Percentiles rank a stretch among this genome's conserved stretches.
phyloP scores from a whole-genome alignment of 1,140 invertebrate genomes.

The Heliconius nattereri region DNA sequence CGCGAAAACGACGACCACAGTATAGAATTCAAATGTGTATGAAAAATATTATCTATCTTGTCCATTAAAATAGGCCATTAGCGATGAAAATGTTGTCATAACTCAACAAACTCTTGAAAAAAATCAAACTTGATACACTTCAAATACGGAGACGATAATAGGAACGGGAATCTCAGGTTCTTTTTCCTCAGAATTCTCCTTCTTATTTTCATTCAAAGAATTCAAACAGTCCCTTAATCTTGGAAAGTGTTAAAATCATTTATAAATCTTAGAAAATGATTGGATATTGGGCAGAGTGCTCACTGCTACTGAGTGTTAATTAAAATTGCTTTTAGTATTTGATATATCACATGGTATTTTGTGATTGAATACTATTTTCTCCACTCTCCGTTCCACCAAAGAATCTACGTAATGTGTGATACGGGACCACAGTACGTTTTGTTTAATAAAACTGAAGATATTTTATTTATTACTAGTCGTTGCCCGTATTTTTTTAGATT shows the following conservation, averaged over 20 bases:
- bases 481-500: no score
- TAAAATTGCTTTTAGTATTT: background rate
- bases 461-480: no score
- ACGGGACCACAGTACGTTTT: no score
- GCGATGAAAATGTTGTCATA: background rate
- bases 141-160: background rate
- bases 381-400: no score
- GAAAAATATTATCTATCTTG: no score
- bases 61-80: background rate
- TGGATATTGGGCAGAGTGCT: background rate
- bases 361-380: no score
- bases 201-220: background rate
- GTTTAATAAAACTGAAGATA: no score
- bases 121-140: slow-evolving; percentile 10
- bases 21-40: background rate
- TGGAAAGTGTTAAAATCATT: slow-evolving; percentile 13
- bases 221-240: slow-evolving; percentile 2
- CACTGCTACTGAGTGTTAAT: background rate
- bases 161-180: background rate
- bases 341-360: background rate
- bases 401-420: no score
- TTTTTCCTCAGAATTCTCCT: background rate
- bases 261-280: slow-evolving; percentile 8
- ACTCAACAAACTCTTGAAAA: background rate
- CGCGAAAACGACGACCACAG: background rate